A percentile compares a stretch with the other conserved stretches of the same genome.
These are phyloP conservation scores for Elaphurus davidianus DNA, from an alignment of 2,113 vertebrate species.

Conservation along the genomic window DNA sequence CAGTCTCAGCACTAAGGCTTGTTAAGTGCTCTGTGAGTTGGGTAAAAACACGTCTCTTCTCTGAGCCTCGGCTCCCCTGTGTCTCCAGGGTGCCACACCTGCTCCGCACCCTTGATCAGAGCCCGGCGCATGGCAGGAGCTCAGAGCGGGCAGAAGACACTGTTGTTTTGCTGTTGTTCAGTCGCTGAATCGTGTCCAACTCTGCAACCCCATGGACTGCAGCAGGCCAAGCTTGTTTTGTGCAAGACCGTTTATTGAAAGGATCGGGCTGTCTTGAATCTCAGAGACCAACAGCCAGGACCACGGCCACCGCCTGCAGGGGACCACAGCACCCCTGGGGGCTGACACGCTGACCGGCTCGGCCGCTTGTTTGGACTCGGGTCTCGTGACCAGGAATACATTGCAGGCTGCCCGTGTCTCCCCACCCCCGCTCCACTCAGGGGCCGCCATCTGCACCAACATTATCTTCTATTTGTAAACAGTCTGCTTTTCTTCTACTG, in stretches of 20 bases:
- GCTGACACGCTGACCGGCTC: rapidly evolving
- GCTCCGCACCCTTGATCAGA: not conserved
- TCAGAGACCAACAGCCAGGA: not conserved
- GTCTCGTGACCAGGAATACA: too few species aligned
- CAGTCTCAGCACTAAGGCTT: not conserved
- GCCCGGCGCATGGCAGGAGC: not conserved
- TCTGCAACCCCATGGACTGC: rapidly evolving
- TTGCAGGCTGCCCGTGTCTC: not conserved
- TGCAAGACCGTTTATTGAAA: too few species aligned
- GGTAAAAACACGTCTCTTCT: not conserved
- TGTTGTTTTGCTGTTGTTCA: rapidly evolving
- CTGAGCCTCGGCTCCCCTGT: not conserved
- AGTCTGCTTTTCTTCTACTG: not conserved
- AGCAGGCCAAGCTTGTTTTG: rapidly evolving
- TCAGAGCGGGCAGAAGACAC: not conserved
- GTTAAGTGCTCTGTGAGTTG: not conserved
- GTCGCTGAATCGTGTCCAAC: rapidly evolving
- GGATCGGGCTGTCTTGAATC: too few species aligned
- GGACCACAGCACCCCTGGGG: not conserved
- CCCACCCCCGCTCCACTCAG: too few species aligned
- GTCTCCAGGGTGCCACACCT: not conserved
- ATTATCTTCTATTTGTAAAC: not conserved
- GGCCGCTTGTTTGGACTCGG: not conserved
- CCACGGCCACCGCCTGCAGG: rapidly evolving
- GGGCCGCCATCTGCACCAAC: not conserved